These are phyloP conservation scores for Melinaea menophilus DNA, from an alignment of 2,888 invertebrate species.

Conservation along the genomic window DNA sequence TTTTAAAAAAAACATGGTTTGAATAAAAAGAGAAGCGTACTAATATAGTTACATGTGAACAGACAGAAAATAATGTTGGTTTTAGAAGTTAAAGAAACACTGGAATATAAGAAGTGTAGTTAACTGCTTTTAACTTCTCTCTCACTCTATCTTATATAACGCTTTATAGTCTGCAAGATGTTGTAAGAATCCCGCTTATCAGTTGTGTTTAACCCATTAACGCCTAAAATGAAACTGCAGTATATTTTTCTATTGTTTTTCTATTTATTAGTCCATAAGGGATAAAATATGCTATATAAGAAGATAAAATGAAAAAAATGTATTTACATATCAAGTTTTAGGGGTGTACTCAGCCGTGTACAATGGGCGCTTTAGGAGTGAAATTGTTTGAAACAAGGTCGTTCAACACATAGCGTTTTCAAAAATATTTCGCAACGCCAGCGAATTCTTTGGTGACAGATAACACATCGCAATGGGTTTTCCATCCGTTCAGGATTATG, in stretches of 20 bases:
- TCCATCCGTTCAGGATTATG: slow-evolving; percentile 29
- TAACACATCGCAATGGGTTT: slow-evolving; percentile 29
- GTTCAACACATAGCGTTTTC: slow-evolving; percentile 31
- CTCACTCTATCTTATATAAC: no score
- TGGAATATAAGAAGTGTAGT: no score
- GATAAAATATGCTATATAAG: slow-evolving; percentile 25
- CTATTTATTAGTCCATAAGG: slow-evolving; percentile 16
- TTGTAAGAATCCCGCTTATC: no score
- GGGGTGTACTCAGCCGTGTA: slow-evolving; percentile 26
- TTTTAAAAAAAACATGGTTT: no score
- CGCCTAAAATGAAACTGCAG: slow-evolving; percentile 21
- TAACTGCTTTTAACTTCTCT: no score
- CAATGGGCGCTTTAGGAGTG: slow-evolving; percentile 31
- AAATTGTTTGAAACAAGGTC: slow-evolving; percentile 31
- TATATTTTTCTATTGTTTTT: slow-evolving; percentile 16
- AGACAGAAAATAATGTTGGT: no score
- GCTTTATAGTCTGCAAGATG: no score
- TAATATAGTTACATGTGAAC: no score
- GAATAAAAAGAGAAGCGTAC: no score
- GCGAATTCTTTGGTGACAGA: slow-evolving; percentile 27
- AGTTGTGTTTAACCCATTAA: slow-evolving; percentile 24
- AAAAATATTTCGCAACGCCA: slow-evolving; percentile 31
- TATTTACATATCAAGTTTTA: slow-evolving; percentile 27
- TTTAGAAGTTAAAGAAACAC: no score
- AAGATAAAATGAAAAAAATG: slow-evolving; percentile 23